A percentile compares a stretch with the other conserved stretches of the same genome.
These are phyloP conservation scores for Lepus timidus DNA, from an alignment of 2,113 vertebrate species.

Conservation along the genomic window DNA sequence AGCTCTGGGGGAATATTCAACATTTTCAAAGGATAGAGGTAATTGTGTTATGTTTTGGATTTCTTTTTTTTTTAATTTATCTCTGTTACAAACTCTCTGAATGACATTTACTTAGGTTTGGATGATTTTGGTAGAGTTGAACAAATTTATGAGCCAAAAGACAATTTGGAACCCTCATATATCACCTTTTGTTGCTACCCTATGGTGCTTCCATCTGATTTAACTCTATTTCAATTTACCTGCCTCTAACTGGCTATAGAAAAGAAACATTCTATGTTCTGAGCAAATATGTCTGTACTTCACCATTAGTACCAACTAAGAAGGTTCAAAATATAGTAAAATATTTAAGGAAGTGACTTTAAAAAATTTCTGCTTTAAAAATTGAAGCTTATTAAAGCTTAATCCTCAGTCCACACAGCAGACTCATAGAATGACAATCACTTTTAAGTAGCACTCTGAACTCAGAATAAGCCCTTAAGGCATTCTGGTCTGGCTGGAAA, in stretches of 20 bases:
- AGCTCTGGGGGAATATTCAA: neutral
- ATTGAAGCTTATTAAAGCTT: neutral
- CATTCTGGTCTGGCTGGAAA: too few species aligned
- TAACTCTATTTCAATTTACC: neutral
- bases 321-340: neutral
- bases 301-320: neutral
- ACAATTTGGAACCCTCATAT: constrained; percentile 1
- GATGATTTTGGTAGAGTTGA: neutral
- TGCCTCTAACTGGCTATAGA: neutral
- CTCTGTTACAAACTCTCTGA: neutral
- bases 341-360: neutral
- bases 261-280: neutral
- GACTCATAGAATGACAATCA: too few species aligned
- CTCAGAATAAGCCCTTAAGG: too few species aligned
- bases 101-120: constrained; percentile 19
- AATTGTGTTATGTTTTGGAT: neutral
- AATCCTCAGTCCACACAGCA: too few species aligned
- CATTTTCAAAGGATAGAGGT: neutral
- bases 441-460: too few species aligned
- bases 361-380: neutral
- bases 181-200: neutral
- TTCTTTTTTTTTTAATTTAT: neutral
- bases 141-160: neutral
- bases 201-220: neutral
- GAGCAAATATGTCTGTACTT: neutral